Percentiles rank a stretch among this genome's conserved stretches.
Evolutionary conservation across 2,113 vertebrate species (phyloP).

Genomic region (Lophochroa leadbeateri): DNA sequence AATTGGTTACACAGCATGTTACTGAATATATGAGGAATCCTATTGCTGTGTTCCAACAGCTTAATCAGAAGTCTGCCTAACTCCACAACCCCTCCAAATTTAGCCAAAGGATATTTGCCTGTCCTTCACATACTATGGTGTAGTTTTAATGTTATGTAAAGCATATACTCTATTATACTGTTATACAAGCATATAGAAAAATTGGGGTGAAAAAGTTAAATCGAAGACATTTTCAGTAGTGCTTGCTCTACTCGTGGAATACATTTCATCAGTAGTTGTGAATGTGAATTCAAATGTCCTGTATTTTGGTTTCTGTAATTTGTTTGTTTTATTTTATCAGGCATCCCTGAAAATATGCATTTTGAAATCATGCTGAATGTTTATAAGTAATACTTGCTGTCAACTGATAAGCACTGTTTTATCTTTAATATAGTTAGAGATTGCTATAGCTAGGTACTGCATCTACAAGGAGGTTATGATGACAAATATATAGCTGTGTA

Average conservation of each 20-base stretch:
- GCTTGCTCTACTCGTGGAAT: not conserved
- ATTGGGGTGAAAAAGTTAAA: not conserved
- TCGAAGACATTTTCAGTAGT: not conserved
- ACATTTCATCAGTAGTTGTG: not conserved
- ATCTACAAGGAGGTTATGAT: not conserved
- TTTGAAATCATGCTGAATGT: not conserved
- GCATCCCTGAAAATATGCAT: not conserved
- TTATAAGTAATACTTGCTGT: not conserved
- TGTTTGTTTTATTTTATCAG: not conserved
- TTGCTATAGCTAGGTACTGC: not conserved
- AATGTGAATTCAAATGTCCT: not conserved
- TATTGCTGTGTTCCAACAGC: not conserved
- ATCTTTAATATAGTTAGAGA: not conserved
- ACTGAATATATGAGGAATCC: not conserved
- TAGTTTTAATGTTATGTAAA: not conserved
- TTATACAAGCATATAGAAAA: not conserved
- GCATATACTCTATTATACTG: not conserved
- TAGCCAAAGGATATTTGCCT: not conserved
- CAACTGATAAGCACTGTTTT: not conserved
- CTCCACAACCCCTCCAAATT: not conserved
- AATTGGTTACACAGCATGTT: not conserved
- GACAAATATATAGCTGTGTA: not conserved
- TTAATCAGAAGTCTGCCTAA: not conserved
- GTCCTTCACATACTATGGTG: not conserved
- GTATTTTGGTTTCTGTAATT: not conserved